Evolutionary conservation across 1,140 invertebrate genomes (phyloP), one percentile per base, ranked within the genome.

Genomic region (Conus ventricosus): DNA sequence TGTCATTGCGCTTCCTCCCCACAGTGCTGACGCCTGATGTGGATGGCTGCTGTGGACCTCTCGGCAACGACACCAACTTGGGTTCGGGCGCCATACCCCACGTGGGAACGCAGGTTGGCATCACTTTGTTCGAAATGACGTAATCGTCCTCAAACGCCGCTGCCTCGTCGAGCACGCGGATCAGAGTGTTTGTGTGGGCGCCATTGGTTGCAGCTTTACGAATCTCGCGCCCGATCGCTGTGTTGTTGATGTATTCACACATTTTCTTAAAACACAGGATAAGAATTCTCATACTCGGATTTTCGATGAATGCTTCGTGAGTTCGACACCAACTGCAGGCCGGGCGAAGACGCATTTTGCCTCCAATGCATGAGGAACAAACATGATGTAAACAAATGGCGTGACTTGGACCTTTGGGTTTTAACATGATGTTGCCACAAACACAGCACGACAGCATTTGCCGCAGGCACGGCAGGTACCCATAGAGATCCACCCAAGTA

Each of bases 371-470:
- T 7, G 95, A 94, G n/a, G 93, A 93, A 91, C 98, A 99, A 25
- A 98, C 97, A 95, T 98, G 97, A 95, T 98, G 98, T 95, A 98
- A 97, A 95, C 98, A 98, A 87, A 96, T 96, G n/a, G 96, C 97
- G 91, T 97, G 97, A 7, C 96, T 96, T n/a, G 98, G 97, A 78
- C 97, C 97, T 93, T 97, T 97, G 4, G 98, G 98, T 94, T 97
- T 97, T 82, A 97, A 97, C 80, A 98, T 95, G 87, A 98, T 96
- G 93, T 97, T 97, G 86, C 97, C 97, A 95, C 98, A 98, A 67
- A 98, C 98, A 87, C 97, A 97, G 95, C 98, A 98, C 88, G 97
- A 97, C 88, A 99, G 95, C 91, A 97, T 97, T 95, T 98, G 97
- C 75, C 98, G 96, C 92, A 98, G 96, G 95, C 97, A 97, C 2